Evolutionary conservation across 2,888 invertebrate genomes (phyloP), one percentile per base, ranked within the genome.

Genomic region (Helobdella robusta): DNA sequence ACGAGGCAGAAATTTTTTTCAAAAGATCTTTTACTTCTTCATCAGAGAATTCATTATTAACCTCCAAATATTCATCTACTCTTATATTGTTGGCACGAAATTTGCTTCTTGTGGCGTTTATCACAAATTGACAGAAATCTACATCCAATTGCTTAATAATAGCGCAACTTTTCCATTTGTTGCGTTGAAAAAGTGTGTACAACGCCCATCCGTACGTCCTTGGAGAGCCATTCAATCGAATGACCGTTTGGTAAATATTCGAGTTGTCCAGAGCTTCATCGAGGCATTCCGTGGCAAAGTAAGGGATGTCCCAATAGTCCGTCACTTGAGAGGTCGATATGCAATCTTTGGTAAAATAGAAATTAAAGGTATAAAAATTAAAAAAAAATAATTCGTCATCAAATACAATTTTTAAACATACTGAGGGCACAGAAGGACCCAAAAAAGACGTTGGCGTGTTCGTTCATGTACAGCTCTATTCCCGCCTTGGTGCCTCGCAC

Each of bases 241-340:
- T 44, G 2, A 50, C 48, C 2, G 62, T 62, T 11, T 28, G 30
- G 46, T 62, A 62, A 46, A 48, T 50, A 23, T 8, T 2, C 1
- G 62, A 48, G 34, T 62, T 35, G 28, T 62, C 62, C 34, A 62
- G 2, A 1, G 50, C 50, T n/a, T 48, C 48, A 28, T 62, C 62
- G 50, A 62, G 50, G 28, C 62, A 62, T 28, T 62, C 46, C 46
- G 35, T 32, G 30, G 62, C 50, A 30, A 62, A 62, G 23, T 62
- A 62, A n/a, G 62, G 34, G 11, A 62, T n/a, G 32, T 62, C 35
- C 62, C 62, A 62, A 30, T 62, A 62, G 28, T 46, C n/a, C 23
- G 62, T 50, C 11, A 46, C 48, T 30, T 62, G 62, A 32, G 62
- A n/a, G 8, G 62, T 32, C 2, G 62, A 30, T n/a, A 30, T 46